Conservation (phyloP, 1,140 invertebrate species). For the Pseudomyrmex cubaensis region DNA sequence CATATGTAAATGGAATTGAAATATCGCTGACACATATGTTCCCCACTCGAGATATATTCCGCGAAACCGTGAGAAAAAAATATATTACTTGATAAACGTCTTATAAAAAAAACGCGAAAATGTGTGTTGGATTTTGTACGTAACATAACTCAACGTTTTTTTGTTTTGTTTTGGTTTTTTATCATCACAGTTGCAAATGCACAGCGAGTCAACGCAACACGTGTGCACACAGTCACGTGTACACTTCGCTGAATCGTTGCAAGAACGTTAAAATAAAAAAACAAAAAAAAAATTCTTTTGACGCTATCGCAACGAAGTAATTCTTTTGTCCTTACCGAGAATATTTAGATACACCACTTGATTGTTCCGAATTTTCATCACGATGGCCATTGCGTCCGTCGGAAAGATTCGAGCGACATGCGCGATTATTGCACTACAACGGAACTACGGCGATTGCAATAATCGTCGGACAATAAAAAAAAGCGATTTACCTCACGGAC, state of each 20-base stretch:
- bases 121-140: not conserved
- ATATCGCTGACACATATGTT: too few species aligned
- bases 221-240: not conserved
- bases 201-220: not conserved
- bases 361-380: slow-evolving; percentile 70
- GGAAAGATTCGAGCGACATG: not conserved
- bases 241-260: not conserved
- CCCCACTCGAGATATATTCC: not conserved
- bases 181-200: too few species aligned
- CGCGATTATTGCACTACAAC: not conserved
- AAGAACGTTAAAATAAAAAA: not conserved
- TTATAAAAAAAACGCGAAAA: not conserved
- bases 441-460: not conserved
- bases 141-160: not conserved
- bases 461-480: not conserved
- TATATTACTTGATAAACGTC: not conserved
- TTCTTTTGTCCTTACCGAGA: slow-evolving; percentile 41
- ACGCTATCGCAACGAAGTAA: not conserved
- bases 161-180: too few species aligned
- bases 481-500: not conserved
- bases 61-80: not conserved
- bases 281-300: too few species aligned
- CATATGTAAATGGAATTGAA: too few species aligned
- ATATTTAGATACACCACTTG: slow-evolving; percentile 64
- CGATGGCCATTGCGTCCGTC: slow-evolving; percentile 60